Evolutionary conservation across 2,113 vertebrate species (phyloP), one percentile per base, ranked within the genome.

Genomic region (Potamarius usumacintae): DNA sequence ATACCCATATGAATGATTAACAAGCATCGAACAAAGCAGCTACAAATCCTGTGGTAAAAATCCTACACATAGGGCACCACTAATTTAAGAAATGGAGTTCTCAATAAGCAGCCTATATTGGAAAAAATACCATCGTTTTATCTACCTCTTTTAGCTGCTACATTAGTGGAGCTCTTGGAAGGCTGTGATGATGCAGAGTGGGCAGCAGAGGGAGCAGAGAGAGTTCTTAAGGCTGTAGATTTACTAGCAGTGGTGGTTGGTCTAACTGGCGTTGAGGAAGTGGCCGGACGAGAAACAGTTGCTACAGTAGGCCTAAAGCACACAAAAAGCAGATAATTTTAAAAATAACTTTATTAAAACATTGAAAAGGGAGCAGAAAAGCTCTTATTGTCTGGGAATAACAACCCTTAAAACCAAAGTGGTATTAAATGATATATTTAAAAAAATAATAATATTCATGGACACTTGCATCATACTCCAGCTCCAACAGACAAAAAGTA

Each of bases 81-180:
- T 15, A n/a, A 42, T 42, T 78, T 0, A 62, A 84, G 12, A 27
- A 48, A 11, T 74, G 11, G 50, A n/a, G 10, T n/a, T 30, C 22
- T 67, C 7, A 82, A 48, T 57, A n/a, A 65, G n/a, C 14, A 58
- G 5, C 14, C n/a, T 9, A 60, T 1, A 87, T 15, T 63, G 42
- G 53, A 62, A 67, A 30, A 65, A 18, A 22, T 9, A n/a, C 18
- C 34, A 65, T 48, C 42, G 14, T n/a, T 17, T 50, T n/a, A 17
- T 0, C 22, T 83, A 95, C 95, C 95, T 95, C 93, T 96, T 90
- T 92, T 95, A 7, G 87, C 88, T 82, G 93, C 84, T 81, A 89
- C 74, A 42, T 88, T 50, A 77, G 76, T 27, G 1, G 81, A 71
- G 3, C 89, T n/a, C 88, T 92, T 94, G 20, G 88, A 83, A 25